Conservation (phyloP, 2,797 vertebrate species). For the Paramormyrops hopkinsi region DNA sequence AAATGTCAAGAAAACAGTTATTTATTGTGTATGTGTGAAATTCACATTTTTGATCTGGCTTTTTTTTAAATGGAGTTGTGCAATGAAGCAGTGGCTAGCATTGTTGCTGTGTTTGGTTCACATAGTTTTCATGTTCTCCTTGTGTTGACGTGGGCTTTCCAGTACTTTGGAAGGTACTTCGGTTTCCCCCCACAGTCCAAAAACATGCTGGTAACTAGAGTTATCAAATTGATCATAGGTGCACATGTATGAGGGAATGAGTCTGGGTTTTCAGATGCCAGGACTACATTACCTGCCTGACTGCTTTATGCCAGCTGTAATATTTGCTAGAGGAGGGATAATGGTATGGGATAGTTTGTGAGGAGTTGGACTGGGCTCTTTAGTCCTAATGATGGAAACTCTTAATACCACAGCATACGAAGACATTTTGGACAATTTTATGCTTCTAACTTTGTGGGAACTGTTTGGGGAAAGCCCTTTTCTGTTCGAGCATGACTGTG, state of each 20-base stretch:
- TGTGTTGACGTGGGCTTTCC: no score
- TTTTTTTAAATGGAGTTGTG: no score
- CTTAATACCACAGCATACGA: neutral
- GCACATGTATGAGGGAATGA: neutral
- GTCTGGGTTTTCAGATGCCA: neutral
- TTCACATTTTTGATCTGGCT: no score
- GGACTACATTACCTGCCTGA: neutral
- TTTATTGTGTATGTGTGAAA: no score
- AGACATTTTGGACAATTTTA: neutral
- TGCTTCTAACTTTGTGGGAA: neutral
- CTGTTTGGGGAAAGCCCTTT: neutral
- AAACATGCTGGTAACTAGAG: neutral
- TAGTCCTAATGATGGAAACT: neutral
- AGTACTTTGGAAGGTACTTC: no score
- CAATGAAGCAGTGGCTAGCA: no score
- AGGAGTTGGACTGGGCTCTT: neutral
- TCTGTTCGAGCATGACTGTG: neutral
- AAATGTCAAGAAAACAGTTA: no score
- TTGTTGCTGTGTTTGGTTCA: no score
- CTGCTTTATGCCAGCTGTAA: neutral
- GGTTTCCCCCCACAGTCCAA: neutral
- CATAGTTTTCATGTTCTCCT: no score
- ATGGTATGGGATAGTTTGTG: neutral
- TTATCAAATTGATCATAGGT: neutral
- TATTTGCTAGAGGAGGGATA: neutral